A percentile compares a stretch with the other conserved stretches of the same genome.
Conservation (phyloP, 2,113 vertebrate genomes). For the Phylloscopus trochiloides region DNA sequence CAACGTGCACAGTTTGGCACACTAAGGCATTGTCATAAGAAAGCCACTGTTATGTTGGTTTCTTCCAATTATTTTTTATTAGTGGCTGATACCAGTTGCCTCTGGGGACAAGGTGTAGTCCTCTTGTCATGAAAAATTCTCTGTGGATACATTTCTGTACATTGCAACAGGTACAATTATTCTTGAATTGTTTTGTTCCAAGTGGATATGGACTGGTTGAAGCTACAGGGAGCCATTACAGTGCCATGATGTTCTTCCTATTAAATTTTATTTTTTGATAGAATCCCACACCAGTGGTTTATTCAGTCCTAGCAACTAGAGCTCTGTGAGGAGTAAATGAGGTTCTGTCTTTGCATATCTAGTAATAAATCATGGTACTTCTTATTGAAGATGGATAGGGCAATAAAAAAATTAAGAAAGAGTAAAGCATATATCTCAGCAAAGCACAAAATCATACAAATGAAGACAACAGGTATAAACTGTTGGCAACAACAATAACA, state of each 20-base stretch:
- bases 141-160: background rate
- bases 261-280: background rate
- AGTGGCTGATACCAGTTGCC: background rate
- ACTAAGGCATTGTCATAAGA: background rate
- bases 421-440: background rate
- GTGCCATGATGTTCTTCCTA: background rate
- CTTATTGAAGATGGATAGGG: background rate
- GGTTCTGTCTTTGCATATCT: background rate
- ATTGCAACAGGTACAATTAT: background rate
- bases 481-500: background rate
- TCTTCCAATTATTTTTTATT: background rate
- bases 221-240: background rate
- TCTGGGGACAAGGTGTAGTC: background rate
- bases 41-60: background rate
- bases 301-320: background rate
- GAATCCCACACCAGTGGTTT: background rate
- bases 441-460: background rate
- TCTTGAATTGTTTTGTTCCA: background rate
- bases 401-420: background rate
- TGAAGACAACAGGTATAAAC: background rate
- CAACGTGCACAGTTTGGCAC: fast-evolving
- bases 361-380: background rate
- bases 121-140: background rate
- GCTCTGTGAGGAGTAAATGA: background rate
- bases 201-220: background rate